A percentile compares a stretch with the other conserved stretches of the same genome.
Conservation (phyloP, 2,888 invertebrate genomes). For the Cephus spinipes region DNA sequence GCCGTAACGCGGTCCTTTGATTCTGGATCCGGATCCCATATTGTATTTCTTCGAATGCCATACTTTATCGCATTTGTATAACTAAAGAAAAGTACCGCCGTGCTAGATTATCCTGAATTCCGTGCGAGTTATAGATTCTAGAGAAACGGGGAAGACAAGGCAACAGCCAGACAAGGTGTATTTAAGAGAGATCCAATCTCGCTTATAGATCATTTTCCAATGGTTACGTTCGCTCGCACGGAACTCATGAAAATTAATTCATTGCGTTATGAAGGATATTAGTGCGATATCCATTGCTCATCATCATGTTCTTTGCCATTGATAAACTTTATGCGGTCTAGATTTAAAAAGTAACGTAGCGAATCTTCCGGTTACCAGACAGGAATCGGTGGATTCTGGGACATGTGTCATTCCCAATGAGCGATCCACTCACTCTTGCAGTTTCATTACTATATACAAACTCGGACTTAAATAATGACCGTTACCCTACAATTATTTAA, state of each 20-base stretch:
- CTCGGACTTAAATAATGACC: constrained; percentile 44
- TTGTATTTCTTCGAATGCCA: not conserved
- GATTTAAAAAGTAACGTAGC: not conserved
- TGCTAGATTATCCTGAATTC: not conserved
- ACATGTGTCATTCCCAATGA: not conserved
- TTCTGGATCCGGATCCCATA: not conserved
- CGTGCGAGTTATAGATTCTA: not conserved
- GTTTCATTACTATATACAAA: constrained; percentile 51
- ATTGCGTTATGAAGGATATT: not conserved
- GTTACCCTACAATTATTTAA: constrained; percentile 20
- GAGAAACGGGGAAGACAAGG: not conserved
- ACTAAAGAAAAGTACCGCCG: not conserved
- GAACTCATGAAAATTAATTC: not conserved
- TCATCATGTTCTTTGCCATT: not conserved
- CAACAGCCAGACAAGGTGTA: not conserved
- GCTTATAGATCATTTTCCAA: not conserved
- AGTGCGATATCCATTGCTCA: not conserved
- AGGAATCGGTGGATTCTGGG: not conserved
- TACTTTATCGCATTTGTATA: not conserved
- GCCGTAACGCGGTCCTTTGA: not conserved
- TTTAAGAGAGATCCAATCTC: not conserved
- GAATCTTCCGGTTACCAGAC: not conserved
- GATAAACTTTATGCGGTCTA: not conserved
- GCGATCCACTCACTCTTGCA: constrained; percentile 36
- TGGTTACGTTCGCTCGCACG: not conserved